These are phyloP conservation scores for Cottus gobio DNA, from an alignment of 2,113 vertebrate species.

Conservation along the genomic window DNA sequence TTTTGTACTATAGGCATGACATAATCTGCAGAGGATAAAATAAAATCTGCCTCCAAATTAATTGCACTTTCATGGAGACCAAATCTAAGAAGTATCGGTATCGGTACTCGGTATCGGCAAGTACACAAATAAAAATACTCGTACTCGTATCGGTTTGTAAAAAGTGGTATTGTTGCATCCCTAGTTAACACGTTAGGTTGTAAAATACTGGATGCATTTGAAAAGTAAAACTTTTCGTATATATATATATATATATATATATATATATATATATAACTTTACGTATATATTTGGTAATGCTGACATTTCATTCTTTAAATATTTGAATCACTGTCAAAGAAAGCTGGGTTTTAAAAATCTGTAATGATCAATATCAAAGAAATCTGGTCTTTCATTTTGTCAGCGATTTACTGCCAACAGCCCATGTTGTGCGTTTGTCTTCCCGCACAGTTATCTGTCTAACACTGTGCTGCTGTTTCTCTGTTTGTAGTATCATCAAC, in stretches of 20 bases:
- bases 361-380: background rate
- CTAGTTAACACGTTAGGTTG: background rate
- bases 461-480: constrained; percentile 29
- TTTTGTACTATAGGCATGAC: no score
- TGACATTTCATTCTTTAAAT: background rate
- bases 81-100: no score
- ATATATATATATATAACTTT: no score
- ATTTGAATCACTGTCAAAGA: background rate
- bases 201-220: background rate
- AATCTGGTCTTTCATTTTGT: background rate
- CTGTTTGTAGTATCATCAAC: constrained; percentile 94
- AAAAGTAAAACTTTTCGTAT: background rate
- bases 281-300: background rate
- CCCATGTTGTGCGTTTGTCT: constrained; percentile 3
- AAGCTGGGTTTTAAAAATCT: background rate
- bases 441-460: background rate
- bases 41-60: no score
- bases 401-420: background rate
- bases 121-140: no score
- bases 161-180: no score
- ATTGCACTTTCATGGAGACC: no score
- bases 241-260: no score
- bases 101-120: no score
- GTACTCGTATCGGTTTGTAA: no score
- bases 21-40: no score